Conservation (phyloP, 2,113 vertebrate species). For the Strix aluco region DNA sequence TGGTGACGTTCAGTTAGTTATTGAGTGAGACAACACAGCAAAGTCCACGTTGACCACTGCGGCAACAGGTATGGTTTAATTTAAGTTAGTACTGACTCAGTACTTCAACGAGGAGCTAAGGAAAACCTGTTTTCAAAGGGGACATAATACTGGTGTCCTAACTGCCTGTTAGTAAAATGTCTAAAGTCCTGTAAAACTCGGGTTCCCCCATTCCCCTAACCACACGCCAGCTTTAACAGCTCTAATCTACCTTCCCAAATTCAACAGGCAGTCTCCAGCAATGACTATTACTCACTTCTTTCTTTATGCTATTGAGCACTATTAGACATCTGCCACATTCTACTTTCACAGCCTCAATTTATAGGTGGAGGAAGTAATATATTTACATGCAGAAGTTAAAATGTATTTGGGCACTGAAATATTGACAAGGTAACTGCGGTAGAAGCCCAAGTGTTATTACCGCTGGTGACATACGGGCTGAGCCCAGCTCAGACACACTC, state of each 20-base stretch:
- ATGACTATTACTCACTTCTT: not conserved
- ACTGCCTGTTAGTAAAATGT: not conserved
- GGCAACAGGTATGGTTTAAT: not conserved
- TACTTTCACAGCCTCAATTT: not conserved
- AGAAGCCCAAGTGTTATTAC: not conserved
- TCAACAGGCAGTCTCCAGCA: not conserved
- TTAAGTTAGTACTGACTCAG: no score
- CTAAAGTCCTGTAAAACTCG: not conserved
- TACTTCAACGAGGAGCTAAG: no score
- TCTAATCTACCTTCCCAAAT: not conserved
- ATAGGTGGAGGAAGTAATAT: not conserved
- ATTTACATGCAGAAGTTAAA: not conserved
- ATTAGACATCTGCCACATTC: not conserved
- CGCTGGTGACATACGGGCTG: fast-evolving
- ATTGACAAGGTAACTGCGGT: not conserved
- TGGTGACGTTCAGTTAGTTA: not conserved
- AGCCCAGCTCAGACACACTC: not conserved
- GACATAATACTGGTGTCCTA: not conserved
- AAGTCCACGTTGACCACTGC: fast-evolving
- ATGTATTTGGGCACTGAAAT: not conserved
- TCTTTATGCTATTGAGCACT: not conserved
- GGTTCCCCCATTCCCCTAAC: not conserved
- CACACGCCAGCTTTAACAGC: not conserved
- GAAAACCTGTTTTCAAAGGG: not conserved
- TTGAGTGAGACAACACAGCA: not conserved